Percentiles rank a stretch among this genome's conserved stretches.
Conservation (phyloP, 2,113 vertebrate genomes). For the Rhabdomys dilectus region DNA sequence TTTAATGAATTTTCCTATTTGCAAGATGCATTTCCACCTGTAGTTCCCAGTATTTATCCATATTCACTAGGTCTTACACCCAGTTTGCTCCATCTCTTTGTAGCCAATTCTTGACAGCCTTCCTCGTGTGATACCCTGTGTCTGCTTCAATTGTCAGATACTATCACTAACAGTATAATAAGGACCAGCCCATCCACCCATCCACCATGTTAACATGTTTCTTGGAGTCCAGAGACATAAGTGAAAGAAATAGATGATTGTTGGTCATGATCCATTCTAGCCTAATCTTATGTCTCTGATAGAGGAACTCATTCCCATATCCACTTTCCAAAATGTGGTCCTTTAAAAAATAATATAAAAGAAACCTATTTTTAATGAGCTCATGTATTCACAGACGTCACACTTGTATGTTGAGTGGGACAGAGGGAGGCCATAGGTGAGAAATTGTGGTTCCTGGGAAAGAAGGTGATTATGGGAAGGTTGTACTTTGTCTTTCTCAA, state of each 20-base stretch:
- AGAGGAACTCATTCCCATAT: background rate
- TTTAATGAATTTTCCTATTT: background rate
- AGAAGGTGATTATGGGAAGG: background rate
- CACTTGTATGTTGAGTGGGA: background rate
- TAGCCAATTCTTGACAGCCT: background rate
- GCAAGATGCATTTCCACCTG: background rate
- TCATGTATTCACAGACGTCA: background rate
- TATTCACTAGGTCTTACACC: no score
- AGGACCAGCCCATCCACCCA: background rate
- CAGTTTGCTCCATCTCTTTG: background rate
- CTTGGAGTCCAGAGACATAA: background rate
- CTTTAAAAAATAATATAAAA: no score
- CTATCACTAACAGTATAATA: background rate
- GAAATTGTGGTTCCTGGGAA: background rate
- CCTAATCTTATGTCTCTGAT: background rate
- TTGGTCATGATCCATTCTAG: background rate
- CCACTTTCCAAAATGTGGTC: background rate
- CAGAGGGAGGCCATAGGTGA: background rate
- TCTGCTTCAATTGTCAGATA: background rate
- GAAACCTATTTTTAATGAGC: background rate
- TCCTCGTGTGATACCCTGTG: background rate
- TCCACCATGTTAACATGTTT: fast-evolving
- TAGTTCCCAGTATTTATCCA: background rate
- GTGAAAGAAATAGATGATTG: background rate
- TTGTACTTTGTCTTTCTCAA: background rate